These are phyloP conservation scores for Protophormia terraenovae DNA, from an alignment of 2,888 invertebrate species.

Conservation along the genomic window DNA sequence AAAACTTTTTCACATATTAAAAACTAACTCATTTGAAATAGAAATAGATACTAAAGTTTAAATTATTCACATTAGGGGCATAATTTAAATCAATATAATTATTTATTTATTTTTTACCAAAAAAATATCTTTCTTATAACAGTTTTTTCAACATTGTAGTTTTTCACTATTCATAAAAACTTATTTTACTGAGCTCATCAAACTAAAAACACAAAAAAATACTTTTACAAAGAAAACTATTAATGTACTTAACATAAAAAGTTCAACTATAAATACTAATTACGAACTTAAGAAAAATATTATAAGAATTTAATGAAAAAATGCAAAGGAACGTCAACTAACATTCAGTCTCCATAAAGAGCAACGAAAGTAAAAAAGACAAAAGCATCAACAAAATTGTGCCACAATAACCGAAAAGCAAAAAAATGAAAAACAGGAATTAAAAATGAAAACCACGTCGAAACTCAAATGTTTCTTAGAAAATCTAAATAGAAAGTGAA, in stretches of 20 bases:
- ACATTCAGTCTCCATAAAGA: neutral
- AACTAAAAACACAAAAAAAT: neutral
- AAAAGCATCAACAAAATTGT: neutral
- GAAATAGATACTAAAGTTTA: too few species aligned
- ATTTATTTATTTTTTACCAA: too few species aligned
- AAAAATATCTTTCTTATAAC: neutral
- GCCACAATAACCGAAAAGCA: neutral
- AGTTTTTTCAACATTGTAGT: neutral
- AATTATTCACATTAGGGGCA: too few species aligned
- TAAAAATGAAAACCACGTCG: neutral
- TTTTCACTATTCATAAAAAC: too few species aligned
- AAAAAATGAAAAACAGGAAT: too few species aligned
- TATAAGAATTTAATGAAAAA: neutral
- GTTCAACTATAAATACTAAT: neutral
- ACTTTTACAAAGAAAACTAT: neutral
- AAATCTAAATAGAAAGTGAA: neutral
- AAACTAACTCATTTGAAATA: too few species aligned
- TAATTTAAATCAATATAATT: too few species aligned
- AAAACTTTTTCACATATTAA: too few species aligned
- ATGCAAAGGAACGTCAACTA: neutral
- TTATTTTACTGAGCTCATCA: too few species aligned
- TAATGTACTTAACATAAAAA: neutral
- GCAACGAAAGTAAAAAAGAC: neutral
- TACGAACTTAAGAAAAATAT: neutral
- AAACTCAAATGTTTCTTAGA: neutral